Evolutionary conservation across 2,888 invertebrate species (phyloP).

Genomic region (Hybos culiciformis): DNA sequence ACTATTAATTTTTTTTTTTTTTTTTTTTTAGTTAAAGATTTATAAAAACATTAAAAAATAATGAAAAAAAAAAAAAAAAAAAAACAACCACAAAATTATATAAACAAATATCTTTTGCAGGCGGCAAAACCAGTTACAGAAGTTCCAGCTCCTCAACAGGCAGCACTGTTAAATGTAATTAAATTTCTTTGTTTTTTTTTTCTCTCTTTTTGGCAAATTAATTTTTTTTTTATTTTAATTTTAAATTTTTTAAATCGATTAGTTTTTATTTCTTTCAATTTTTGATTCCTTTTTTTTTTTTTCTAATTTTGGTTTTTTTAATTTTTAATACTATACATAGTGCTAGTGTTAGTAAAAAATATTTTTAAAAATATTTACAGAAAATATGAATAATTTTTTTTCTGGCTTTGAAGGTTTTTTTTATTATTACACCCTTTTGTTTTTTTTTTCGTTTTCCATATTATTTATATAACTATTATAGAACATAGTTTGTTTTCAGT

Average conservation of each 20-base stretch:
- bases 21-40: slow-evolving; percentile 6
- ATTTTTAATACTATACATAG: no score
- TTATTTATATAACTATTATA: no score
- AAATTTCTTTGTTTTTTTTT: slow-evolving; percentile 6
- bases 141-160: slow-evolving; percentile 40
- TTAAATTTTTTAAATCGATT: slow-evolving; percentile 9
- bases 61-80: slow-evolving; percentile 8
- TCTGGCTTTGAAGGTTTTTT: no score
- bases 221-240: slow-evolving; percentile 8
- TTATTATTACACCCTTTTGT: no score
- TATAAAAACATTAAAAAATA: neutral
- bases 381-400: no score
- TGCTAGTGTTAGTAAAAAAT: no score
- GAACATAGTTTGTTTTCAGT: no score
- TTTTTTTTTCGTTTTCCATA: no score
- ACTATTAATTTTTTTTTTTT: slow-evolving; percentile 12
- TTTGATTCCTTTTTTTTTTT: neutral
- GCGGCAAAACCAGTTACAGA: slow-evolving; percentile 56
- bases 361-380: no score
- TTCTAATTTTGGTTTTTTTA: no score
- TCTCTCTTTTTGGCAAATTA: neutral
- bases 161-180: slow-evolving; percentile 37
- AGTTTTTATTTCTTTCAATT: slow-evolving; percentile 1
- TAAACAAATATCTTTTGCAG: slow-evolving; percentile 43
- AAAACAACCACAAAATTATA: slow-evolving; percentile 10